Conservation (phyloP, 2,113 vertebrate genomes). For the Tricholaema leucomelas region DNA sequence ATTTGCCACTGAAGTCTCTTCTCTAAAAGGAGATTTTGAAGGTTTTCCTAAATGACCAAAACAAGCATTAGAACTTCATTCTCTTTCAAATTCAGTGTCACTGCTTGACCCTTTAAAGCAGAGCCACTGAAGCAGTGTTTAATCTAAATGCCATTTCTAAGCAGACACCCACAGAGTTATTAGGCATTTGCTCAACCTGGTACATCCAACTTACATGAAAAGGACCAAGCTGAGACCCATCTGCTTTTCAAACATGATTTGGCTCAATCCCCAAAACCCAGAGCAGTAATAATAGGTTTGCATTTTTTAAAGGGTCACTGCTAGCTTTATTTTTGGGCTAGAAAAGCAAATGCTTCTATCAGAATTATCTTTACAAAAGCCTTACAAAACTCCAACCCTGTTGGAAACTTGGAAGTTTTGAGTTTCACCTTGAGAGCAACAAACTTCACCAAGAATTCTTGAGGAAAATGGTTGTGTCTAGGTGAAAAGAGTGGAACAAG, state of each 20-base stretch:
- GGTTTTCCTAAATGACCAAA: neutral
- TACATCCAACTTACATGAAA: slow-evolving; percentile 20
- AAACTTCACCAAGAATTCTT: neutral
- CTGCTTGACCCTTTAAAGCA: slow-evolving; percentile 17
- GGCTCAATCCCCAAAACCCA: slow-evolving; percentile 12
- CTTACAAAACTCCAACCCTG: neutral
- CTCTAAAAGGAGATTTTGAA: neutral
- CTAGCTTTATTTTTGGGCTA: neutral
- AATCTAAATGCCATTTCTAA: slow-evolving; percentile 44
- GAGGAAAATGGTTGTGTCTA: neutral
- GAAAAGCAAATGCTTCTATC: neutral
- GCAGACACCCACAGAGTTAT: slow-evolving; percentile 27
- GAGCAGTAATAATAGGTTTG: neutral
- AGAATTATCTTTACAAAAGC: neutral
- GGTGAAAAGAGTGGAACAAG: neutral
- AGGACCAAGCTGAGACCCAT: slow-evolving; percentile 42
- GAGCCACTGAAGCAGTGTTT: neutral
- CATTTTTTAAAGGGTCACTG: neutral
- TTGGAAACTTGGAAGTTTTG: neutral
- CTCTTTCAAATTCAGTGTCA: neutral
- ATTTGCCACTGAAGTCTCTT: neutral
- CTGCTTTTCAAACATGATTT: slow-evolving; percentile 49
- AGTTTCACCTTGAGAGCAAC: neutral
- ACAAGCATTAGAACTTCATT: neutral
- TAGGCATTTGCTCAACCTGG: slow-evolving; percentile 39